Base-by-base conservation (phyloP, 2,888 invertebrate genomes). In the Beris morrisii region DNA sequence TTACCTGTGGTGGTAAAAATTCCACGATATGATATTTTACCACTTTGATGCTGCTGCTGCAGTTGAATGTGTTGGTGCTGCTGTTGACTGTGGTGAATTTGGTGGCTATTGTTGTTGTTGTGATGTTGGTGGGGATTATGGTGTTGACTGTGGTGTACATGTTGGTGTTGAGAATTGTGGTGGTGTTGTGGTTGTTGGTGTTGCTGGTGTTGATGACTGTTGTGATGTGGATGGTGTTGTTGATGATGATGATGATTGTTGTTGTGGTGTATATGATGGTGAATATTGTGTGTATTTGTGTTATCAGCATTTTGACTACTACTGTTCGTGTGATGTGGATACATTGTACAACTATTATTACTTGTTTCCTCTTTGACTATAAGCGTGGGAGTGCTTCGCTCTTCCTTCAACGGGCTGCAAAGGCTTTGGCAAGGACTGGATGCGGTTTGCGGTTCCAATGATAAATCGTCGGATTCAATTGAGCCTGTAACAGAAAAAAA, bases 391-490 rank as follows among this genome's bases (percentile, higher is more conserved):
- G 88, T 88, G 74, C 85, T 84, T 76, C 83, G 85, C 76, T 87
- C 87, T 75, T 87, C 86, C 78, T 87, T 87, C 76, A 86, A 83
- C 59, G 86, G 84, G 73, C 86, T 86, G 70, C 83, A 85, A 72
- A 81, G 75, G 76, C 71, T 83, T 76, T 48, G 80, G 75, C 71
- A 82, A 71, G 79, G 84, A 77, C 78, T 84, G 66, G 79, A 75
- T 54, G 76, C 73, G 74, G 76, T 80, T 78, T 78, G 82, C 70
- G 80, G 86, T 75, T 87, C 87, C 77, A 91, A 81, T 44, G 91
- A 89, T 68, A 92, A 80, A 78, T 92, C 91, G 79, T 91, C 91
- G 74, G 90, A 88, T 76, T 90, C 88, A 79, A 92, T 83, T 74
- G 90, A 87, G 83, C 92, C 92, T 92, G 84, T 45, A 86, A 81